Evolutionary conservation across 35 echinoderm and acorn worm species (phyloP).

Genomic region (Chiridota heheva): DNA sequence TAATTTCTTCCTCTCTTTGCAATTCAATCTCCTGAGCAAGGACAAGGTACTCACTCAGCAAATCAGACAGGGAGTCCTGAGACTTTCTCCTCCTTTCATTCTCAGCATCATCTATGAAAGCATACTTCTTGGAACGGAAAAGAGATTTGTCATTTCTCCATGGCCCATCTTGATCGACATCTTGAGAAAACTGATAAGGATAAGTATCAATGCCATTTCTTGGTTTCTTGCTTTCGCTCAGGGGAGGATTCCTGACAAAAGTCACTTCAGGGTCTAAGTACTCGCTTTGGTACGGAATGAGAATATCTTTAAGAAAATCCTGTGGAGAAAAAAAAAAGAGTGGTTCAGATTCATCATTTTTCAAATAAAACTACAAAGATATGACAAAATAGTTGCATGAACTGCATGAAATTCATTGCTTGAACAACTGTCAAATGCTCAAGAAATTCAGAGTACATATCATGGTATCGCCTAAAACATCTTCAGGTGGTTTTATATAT

Average conservation of each 20-base stretch:
- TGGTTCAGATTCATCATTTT: too few relatives aligned
- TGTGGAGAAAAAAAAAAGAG: background rate
- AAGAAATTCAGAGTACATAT: too few relatives aligned
- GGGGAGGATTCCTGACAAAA: background rate
- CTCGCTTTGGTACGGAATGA: slow-evolving; percentile 20
- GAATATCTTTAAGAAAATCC: slow-evolving; percentile 10
- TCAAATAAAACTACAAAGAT: too few relatives aligned
- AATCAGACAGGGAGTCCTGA: background rate
- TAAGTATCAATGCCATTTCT: too few relatives aligned
- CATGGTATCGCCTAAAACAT: too few relatives aligned
- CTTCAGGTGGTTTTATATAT: too few relatives aligned
- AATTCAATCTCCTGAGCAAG: background rate
- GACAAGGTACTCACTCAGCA: slow-evolving; percentile 15
- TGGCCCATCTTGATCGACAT: background rate
- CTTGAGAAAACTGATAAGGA: background rate
- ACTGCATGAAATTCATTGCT: too few relatives aligned
- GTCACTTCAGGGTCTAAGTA: slow-evolving; percentile 7
- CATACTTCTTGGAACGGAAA: slow-evolving; percentile 40
- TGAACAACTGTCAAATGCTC: too few relatives aligned
- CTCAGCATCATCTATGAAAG: background rate
- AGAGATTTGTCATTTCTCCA: background rate
- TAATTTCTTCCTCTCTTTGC: background rate
- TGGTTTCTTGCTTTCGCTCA: background rate
- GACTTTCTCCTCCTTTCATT: background rate
- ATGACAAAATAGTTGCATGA: too few relatives aligned